Base-by-base conservation (phyloP, 2,113 vertebrate genomes). In the Tyrannus savana region DNA sequence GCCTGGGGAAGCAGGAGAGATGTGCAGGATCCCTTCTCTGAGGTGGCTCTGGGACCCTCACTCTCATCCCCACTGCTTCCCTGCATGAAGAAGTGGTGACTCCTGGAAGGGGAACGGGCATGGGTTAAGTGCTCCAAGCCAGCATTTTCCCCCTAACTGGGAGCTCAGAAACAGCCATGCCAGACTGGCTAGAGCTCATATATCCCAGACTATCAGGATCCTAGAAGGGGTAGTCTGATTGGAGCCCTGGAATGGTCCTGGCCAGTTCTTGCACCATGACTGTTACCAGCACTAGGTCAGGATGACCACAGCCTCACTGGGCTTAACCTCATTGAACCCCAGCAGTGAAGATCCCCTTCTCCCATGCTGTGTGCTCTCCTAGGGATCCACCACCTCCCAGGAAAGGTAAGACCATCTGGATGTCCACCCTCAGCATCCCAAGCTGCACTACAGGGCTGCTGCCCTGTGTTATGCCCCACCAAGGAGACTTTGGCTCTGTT, bases 281-380 rank as follows among this genome's bases (percentile, higher is more conserved):
- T 60, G 18, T 6, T 2, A 6, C 11, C 59, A 90, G 50, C 37
- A 31, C 30, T 5, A 14, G 47, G 31, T 33, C 47, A 71, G 67
- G 62, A 12, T 86, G 73, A 9, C 6, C 49, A 55, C 0, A 0
- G 49, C 39, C 53, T 47, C 4, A 0, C 10, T 84, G 28, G 49
- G 41, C 27, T 53, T 22, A 75, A 33, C 53, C 10, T 66, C 4
- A 0, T 44, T 52, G 27, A 8, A 7, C 15, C 25, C 33, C n/a
- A 21, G 0, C 0, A 2, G 1, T 23, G 42, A 46, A 52, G 60
- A 62, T 27, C 7, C 44, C 16, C 31, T 58, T 62, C 11, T 30
- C 41, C 28, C 30, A 4, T 5, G 27, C 31, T 37, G 56, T 46
- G 76, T 31, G 49, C 12, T 76, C 14, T 84, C 8, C 39, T 50